These are phyloP conservation scores for Pycnomerus fuliginosus DNA, from an alignment of 2,888 invertebrate species.

Conservation along the genomic window DNA sequence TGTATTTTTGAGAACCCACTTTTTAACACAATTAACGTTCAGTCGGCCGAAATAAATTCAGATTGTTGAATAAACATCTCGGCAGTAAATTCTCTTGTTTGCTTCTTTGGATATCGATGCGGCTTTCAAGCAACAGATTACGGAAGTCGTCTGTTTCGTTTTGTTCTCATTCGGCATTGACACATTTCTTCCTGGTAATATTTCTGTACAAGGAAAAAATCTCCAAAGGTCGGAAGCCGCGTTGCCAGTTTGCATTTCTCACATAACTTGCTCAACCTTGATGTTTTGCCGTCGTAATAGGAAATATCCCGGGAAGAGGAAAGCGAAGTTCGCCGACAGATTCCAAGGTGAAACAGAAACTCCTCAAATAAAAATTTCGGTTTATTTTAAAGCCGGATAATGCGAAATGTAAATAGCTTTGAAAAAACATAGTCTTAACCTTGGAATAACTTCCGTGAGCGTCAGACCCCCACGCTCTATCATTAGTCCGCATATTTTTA, in stretches of 20 bases:
- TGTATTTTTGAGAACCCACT: no score
- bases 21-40: no score
- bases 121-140: constrained; percentile 15
- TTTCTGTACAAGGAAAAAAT: constrained; percentile 7
- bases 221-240: constrained; percentile 10
- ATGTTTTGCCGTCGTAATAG: background rate
- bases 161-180: constrained; percentile 43
- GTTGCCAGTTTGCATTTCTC: no score
- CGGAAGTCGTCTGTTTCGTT: constrained; percentile 24
- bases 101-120: background rate
- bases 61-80: no score
- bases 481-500: constrained; percentile 30
- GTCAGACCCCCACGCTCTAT: constrained; percentile 32
- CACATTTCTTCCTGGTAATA: constrained; percentile 47
- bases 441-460: constrained; percentile 40
- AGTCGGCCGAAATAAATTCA: no score
- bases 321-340: constrained; percentile 3
- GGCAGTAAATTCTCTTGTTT: background rate
- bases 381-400: constrained; percentile 34
- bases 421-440: constrained; percentile 35
- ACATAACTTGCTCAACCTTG: background rate
- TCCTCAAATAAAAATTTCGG: constrained; percentile 1
- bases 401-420: constrained; percentile 36
- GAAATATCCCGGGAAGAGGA: no score
- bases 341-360: no score